Evolutionary conservation across 1,140 invertebrate species (phyloP).

Genomic region (Psilanteris sp.): DNA sequence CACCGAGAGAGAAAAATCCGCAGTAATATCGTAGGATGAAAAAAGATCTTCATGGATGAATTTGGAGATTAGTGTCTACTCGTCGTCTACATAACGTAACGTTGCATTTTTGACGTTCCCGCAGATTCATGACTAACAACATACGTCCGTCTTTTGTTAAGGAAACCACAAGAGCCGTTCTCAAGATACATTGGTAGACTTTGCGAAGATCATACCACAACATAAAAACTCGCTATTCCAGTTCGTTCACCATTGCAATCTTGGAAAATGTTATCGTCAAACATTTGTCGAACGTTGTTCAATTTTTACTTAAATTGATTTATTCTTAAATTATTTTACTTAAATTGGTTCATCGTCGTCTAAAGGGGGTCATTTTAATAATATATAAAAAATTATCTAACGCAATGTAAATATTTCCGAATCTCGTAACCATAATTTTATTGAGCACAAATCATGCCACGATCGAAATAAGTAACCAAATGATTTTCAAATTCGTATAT

Average conservation of each 20-base stretch:
- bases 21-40: constrained; percentile 63
- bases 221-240: constrained; percentile 45
- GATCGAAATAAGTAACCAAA: too few relatives aligned
- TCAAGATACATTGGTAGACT: constrained; percentile 30
- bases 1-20: constrained; percentile 41
- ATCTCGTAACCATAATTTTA: too few relatives aligned
- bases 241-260: constrained; percentile 3
- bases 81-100: constrained; percentile 51
- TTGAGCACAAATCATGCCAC: too few relatives aligned
- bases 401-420: too few relatives aligned
- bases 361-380: too few relatives aligned
- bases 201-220: constrained; percentile 38
- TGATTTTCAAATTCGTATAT: too few relatives aligned
- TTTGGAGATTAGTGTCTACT: constrained; percentile 62
- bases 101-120: constrained; percentile 44
- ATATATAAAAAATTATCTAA: too few relatives aligned
- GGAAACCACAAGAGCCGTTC: constrained; percentile 18
- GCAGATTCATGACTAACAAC: constrained; percentile 38
- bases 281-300: too few relatives aligned
- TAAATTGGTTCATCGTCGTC: too few relatives aligned
- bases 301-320: too few relatives aligned
- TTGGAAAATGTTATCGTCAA: not conserved
- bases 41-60: constrained; percentile 60
- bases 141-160: constrained; percentile 44
- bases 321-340: too few relatives aligned